phyloP scores from a whole-genome alignment of 2,888 invertebrate species.

The Cactoblastis cactorum region DNA sequence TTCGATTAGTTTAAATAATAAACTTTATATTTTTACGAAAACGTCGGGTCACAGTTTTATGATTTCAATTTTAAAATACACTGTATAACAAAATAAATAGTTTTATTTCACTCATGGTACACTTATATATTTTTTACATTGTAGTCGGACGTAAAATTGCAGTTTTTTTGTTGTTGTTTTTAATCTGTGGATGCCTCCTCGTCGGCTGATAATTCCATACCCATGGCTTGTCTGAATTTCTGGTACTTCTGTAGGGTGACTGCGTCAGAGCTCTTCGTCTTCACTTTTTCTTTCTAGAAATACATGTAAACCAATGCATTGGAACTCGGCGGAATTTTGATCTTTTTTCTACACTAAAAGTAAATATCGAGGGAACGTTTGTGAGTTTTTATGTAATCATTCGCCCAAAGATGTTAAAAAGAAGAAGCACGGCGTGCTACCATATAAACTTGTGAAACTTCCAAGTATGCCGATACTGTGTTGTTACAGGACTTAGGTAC shows the following conservation, averaged over 20 bases:
- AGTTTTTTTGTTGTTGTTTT: constrained; percentile 32
- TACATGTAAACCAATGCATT: not conserved
- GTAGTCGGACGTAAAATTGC: constrained; percentile 34
- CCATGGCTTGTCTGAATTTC: constrained; percentile 68
- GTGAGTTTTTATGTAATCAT: too few relatives aligned
- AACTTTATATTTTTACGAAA: too few relatives aligned
- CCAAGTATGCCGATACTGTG: too few relatives aligned
- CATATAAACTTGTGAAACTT: too few relatives aligned
- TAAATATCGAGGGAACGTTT: too few relatives aligned
- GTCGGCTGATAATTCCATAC: constrained; percentile 65
- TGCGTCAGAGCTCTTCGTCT: constrained; percentile 48
- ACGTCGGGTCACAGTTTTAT: too few relatives aligned
- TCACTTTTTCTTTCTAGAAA: constrained; percentile 64
- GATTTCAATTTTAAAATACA: not conserved
- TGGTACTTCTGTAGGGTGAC: constrained; percentile 51
- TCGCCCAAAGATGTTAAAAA: too few relatives aligned
- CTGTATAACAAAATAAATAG: constrained; percentile 12
- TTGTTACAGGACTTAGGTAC: too few relatives aligned
- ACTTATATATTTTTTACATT: constrained; percentile 22
- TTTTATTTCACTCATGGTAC: constrained; percentile 37
- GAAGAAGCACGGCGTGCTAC: too few relatives aligned
- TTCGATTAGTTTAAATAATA: too few relatives aligned
- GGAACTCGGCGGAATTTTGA: too few relatives aligned
- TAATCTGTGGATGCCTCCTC: constrained; percentile 67
- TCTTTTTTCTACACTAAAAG: too few relatives aligned